Conservation (phyloP, 2,888 invertebrate species). For the Cataglyphis rosenhaueri region DNA sequence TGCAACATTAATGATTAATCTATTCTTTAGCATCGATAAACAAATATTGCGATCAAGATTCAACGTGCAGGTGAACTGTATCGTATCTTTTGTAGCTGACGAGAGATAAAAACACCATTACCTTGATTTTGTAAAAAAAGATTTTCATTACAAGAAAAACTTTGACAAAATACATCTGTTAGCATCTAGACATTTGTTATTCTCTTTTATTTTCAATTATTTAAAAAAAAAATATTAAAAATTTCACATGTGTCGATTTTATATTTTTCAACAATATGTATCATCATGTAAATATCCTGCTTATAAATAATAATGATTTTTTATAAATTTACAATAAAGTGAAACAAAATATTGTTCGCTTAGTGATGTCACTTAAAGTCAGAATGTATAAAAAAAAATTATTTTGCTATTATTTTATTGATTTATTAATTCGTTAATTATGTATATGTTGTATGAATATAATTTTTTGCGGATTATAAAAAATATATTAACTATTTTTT, state of each 20-base stretch:
- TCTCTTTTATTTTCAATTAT: background rate
- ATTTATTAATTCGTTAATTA: background rate
- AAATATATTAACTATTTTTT: background rate
- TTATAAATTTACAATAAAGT: background rate
- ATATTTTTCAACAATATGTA: background rate
- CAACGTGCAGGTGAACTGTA: background rate
- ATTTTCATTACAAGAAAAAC: background rate
- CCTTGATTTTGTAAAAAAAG: background rate
- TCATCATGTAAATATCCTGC: background rate
- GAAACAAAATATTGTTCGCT: background rate
- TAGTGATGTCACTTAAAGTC: background rate
- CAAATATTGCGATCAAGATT: background rate
- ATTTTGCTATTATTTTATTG: background rate
- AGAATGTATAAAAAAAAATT: background rate
- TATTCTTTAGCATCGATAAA: conserved; percentile 53
- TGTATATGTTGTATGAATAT: background rate
- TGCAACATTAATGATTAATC: conserved; percentile 47
- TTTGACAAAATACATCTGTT: background rate
- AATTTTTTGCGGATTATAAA: background rate
- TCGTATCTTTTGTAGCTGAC: background rate
- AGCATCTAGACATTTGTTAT: background rate
- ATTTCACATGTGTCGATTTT: background rate
- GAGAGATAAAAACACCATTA: background rate
- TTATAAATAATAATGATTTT: background rate
- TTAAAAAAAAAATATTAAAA: background rate